Percentiles rank a stretch among this genome's conserved stretches.
phyloP scores from a whole-genome alignment of 2,888 invertebrate species.

The Orchesella flavescens region DNA sequence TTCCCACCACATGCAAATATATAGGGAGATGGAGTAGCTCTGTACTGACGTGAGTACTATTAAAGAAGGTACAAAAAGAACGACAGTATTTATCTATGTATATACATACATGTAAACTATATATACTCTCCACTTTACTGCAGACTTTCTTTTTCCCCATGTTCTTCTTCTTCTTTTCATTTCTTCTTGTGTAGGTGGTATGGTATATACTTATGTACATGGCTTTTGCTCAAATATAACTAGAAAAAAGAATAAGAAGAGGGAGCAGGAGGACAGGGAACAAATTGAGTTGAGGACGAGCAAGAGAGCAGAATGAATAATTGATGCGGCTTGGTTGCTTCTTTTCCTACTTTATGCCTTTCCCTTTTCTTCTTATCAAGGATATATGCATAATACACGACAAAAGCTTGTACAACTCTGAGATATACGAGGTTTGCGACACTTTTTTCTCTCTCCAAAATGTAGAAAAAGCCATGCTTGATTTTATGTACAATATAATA shows the following conservation, averaged over 20 bases:
- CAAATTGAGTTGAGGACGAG: slow-evolving; percentile 62
- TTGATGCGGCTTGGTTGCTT: slow-evolving; percentile 61
- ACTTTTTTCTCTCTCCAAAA: slow-evolving; percentile 35
- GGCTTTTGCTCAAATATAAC: background rate
- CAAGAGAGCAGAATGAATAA: slow-evolving; percentile 66
- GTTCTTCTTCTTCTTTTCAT: too few relatives aligned
- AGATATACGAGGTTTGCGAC: slow-evolving; percentile 34
- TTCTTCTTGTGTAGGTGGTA: too few relatives aligned
- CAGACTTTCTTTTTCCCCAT: too few relatives aligned
- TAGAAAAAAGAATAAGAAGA: slow-evolving; percentile 41
- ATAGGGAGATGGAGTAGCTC: background rate
- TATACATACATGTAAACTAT: slow-evolving; percentile 4
- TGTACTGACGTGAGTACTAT: background rate
- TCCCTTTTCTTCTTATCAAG: background rate
- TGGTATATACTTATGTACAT: too few relatives aligned
- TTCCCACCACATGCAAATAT: slow-evolving; percentile 8
- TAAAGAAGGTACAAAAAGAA: too few relatives aligned
- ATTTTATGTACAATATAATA: too few relatives aligned
- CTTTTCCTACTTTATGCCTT: slow-evolving; percentile 29
- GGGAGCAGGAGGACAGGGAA: slow-evolving; percentile 60
- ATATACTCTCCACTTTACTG: slow-evolving; percentile 9
- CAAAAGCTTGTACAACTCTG: background rate
- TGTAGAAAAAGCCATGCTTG: background rate
- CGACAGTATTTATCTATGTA: background rate
- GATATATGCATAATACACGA: background rate